Base-by-base conservation (phyloP, 2,888 invertebrate species). In the Drosophila melanosoma region DNA sequence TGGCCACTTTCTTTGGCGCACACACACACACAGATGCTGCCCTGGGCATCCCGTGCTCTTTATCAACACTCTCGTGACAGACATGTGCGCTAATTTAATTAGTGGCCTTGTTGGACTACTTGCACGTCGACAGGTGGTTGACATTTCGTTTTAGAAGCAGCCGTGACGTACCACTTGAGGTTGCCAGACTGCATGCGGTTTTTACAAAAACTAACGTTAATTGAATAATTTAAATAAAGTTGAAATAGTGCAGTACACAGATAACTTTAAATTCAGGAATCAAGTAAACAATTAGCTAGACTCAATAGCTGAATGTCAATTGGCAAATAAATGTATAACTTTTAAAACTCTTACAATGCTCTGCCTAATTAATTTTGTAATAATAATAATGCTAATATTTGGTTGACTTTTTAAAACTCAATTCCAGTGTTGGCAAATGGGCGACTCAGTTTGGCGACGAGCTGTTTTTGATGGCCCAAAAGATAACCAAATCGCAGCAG, bases 381-480 rank as follows among this genome's bases (percentile, higher is more conserved):
- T 15, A 15, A 23, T 23, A 23, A 15, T 45, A 15, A 15, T 23
- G 45, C 45, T 4, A 23, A 8, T 23, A 45, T 23, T 45, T 23
- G 12, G 12, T 20, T 3, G 3, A 7, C 2, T 45, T 15, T 4
- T 23, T 23, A 15, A 45, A 45, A 45, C 23, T 45, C 15, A 45
- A 20, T 93, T 93, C n/a, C 93, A 97, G 97, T 74, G 96, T 98
- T 54, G 95, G 95, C 90, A 94, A 94, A 93, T 97, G 97, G 97
- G 97, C 97, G 29, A 94, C 95, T 76, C 94, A 94, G 69, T 94
- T 98, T 71, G 97, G 98, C 38, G 95, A 95, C 75, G 97, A 97
- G 90, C 93, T 98, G 79, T 97, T 96, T 96, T 95, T 95, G 86
- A 94, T 97, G 74, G 97, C 96, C 64, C 95, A 95, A 90, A 95